A percentile compares a stretch with the other conserved stretches of the same genome.
Conservation (phyloP, 2,113 vertebrate genomes). For the Eurystomus gularis region DNA sequence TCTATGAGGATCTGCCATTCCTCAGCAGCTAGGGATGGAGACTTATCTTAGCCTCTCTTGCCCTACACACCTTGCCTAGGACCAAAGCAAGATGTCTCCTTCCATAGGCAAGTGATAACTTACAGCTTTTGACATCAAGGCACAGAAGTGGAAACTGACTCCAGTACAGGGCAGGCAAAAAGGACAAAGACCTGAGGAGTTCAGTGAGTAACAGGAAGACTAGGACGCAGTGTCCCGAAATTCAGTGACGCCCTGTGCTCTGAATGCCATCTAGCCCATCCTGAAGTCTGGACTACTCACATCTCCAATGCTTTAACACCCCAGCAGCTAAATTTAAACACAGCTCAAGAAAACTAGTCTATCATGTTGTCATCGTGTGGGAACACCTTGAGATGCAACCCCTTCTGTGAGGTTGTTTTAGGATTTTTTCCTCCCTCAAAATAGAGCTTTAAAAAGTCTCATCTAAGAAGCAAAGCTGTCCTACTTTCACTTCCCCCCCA, state of each 20-base stretch:
- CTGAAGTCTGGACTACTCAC: background rate
- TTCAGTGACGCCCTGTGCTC: background rate
- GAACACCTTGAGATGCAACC: background rate
- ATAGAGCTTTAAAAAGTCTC: background rate
- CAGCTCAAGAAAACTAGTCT: background rate
- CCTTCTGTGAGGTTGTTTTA: background rate
- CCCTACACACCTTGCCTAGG: background rate
- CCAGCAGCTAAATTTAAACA: background rate
- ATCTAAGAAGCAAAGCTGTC: background rate
- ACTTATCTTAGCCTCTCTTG: background rate
- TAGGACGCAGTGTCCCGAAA: background rate
- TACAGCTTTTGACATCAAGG: background rate
- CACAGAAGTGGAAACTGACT: background rate
- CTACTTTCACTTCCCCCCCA: background rate
- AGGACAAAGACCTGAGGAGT: background rate
- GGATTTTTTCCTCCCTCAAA: fast-evolving
- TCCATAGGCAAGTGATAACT: background rate
- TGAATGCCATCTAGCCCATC: background rate
- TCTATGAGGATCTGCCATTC: background rate
- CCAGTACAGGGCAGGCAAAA: background rate
- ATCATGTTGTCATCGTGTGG: background rate
- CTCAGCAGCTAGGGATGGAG: background rate
- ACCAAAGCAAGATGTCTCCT: background rate
- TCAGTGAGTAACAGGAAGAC: background rate
- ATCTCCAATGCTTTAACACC: background rate